Percentiles rank a stretch among this genome's conserved stretches.
phyloP scores from a whole-genome alignment of 1,140 invertebrate species.

The Aphaenogaster ashmeadi region DNA sequence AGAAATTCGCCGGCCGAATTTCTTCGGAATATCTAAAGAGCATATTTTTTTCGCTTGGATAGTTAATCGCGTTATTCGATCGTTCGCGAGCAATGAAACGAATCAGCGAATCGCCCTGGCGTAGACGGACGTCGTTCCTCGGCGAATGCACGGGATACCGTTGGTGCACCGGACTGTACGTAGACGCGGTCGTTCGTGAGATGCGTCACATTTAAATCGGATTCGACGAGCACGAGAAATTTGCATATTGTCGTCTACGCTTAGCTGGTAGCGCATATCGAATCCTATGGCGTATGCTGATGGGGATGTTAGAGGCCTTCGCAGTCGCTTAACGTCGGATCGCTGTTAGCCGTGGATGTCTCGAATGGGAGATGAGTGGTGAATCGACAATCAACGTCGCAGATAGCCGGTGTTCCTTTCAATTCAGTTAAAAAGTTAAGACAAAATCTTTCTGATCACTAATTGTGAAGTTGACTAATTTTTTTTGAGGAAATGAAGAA shows the following conservation, averaged over 20 bases:
- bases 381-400: conserved; percentile 10
- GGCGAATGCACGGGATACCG: not conserved
- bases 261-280: conserved; percentile 41
- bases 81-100: not conserved
- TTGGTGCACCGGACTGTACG: conserved; percentile 18
- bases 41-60: not conserved
- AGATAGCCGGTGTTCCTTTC: not conserved
- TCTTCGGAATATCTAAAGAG: not conserved
- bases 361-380: not conserved
- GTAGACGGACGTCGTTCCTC: not conserved
- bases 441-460: not conserved
- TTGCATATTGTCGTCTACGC: conserved; percentile 51
- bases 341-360: conserved; percentile 60
- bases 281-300: conserved; percentile 39
- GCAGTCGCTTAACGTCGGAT: conserved; percentile 55
- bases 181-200: conserved; percentile 1
- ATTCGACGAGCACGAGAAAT: conserved; percentile 47
- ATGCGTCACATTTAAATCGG: conserved; percentile 53
- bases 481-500: not conserved
- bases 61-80: not conserved
- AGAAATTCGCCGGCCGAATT: not conserved
- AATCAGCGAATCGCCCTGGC: not conserved
- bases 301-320: conserved; percentile 35
- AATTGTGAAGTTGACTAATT: not conserved
- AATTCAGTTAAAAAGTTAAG: not conserved